Evolutionary conservation across 2,797 vertebrate species (phyloP).

Genomic region (Semaprochilodus insignis): DNA sequence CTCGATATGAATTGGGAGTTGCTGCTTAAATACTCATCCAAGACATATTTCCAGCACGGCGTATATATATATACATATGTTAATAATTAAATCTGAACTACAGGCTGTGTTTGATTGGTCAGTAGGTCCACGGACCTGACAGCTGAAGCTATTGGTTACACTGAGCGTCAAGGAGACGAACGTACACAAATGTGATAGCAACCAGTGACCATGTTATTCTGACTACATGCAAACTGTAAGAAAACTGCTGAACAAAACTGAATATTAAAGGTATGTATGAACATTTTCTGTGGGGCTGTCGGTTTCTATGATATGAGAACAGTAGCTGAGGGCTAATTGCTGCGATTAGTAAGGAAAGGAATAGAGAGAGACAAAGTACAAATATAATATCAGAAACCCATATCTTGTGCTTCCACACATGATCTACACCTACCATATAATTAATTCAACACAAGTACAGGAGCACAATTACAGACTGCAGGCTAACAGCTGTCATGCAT

Average conservation of each 20-base stretch:
- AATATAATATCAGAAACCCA: neutral
- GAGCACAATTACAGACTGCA: neutral
- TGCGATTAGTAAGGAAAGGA: neutral
- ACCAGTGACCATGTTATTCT: neutral
- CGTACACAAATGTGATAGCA: constrained; percentile 21
- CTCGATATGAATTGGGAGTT: neutral
- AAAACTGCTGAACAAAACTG: neutral
- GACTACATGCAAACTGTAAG: neutral
- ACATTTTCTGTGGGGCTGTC: neutral
- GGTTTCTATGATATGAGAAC: neutral
- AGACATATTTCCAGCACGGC: too few species aligned
- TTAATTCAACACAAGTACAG: neutral
- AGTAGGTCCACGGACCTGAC: neutral
- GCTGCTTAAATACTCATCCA: neutral
- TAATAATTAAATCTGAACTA: neutral
- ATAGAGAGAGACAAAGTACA: neutral
- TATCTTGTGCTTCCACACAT: neutral
- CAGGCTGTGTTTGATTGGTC: neutral
- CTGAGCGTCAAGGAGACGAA: constrained; percentile 38
- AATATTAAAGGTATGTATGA: constrained; percentile 26
- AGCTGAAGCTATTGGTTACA: constrained; percentile 9
- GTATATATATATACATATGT: too few species aligned
- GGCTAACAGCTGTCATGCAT: neutral
- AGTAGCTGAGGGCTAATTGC: neutral
- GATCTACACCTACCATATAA: neutral